Percentiles rank a stretch among this genome's conserved stretches.
These are phyloP conservation scores for Scaeva pyrastri DNA, from an alignment of 2,888 invertebrate species.

Conservation along the genomic window DNA sequence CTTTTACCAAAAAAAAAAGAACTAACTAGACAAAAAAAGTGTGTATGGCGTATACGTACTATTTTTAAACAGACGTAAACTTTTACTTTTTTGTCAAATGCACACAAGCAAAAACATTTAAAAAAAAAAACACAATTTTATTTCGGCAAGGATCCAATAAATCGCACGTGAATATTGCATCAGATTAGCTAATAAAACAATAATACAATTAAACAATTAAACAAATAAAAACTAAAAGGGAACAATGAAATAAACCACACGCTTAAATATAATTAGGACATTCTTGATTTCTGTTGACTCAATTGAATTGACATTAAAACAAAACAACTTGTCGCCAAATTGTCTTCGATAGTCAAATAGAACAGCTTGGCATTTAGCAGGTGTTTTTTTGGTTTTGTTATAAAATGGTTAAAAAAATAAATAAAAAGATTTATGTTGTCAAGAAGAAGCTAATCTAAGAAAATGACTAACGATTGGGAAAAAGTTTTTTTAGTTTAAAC, in stretches of 20 bases:
- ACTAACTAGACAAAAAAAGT: neutral
- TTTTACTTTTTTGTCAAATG: conserved; percentile 2
- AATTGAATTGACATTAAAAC: neutral
- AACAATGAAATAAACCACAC: neutral
- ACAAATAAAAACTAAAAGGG: neutral
- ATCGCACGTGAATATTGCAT: conserved; percentile 7
- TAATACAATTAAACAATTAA: neutral
- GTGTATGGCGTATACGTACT: conserved; percentile 32
- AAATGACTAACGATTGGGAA: too few species aligned
- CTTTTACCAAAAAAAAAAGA: neutral
- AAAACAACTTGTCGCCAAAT: conserved; percentile 22
- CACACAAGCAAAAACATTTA: too few species aligned
- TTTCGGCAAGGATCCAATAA: conserved; percentile 10
- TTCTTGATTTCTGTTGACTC: neutral
- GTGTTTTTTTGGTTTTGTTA: too few species aligned
- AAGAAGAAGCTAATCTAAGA: too few species aligned
- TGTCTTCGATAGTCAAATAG: conserved; percentile 19
- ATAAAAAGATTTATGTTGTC: too few species aligned
- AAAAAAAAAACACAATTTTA: neutral
- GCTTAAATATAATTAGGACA: neutral
- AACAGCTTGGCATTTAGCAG: conserved; percentile 12
- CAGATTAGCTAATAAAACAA: too few species aligned
- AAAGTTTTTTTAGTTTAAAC: too few species aligned
- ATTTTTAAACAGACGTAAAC: conserved; percentile 2
- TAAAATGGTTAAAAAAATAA: neutral